Conservation (phyloP, 2,797 vertebrate genomes). For the Phaenicophaeus curvirostris region DNA sequence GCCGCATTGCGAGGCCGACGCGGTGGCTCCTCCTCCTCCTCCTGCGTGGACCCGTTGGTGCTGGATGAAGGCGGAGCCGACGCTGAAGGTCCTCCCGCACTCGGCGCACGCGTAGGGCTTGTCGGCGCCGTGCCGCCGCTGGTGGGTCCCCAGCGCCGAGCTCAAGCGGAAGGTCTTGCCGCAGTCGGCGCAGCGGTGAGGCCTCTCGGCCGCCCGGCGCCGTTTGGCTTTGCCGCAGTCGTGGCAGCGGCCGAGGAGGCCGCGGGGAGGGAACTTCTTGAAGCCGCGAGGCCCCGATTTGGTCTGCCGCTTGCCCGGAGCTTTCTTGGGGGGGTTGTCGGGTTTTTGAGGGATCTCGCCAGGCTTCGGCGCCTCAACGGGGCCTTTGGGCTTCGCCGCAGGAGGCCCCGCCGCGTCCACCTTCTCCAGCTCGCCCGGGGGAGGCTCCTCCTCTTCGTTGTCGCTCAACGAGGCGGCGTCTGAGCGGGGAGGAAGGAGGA, state of each 20-base stretch:
- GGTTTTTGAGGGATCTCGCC: accelerated
- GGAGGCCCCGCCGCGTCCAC: accelerated
- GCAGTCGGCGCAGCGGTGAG: conserved; percentile 41
- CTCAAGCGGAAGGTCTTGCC: conserved; percentile 60
- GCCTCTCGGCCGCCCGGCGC: too few species aligned
- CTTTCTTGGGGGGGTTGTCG: accelerated
- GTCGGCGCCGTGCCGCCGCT: neutral
- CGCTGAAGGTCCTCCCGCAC: conserved; percentile 54
- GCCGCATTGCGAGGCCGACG: neutral
- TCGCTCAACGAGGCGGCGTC: neutral
- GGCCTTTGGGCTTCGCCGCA: accelerated
- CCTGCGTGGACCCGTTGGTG: conserved; percentile 59
- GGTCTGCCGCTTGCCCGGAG: accelerated
- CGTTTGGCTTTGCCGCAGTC: conserved; percentile 46
- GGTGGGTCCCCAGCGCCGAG: too few species aligned
- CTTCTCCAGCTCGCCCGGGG: neutral
- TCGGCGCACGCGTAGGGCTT: conserved; percentile 57
- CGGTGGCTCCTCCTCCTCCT: too few species aligned
- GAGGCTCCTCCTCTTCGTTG: neutral
- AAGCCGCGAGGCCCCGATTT: neutral
- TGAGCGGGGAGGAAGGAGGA: neutral
- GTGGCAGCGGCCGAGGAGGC: neutral
- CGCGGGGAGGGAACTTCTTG: neutral
- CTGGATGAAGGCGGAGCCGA: conserved; percentile 62
- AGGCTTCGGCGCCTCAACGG: accelerated